Evolutionary conservation across 2,888 invertebrate species (phyloP).

Genomic region (Acanthosepion esculentum): DNA sequence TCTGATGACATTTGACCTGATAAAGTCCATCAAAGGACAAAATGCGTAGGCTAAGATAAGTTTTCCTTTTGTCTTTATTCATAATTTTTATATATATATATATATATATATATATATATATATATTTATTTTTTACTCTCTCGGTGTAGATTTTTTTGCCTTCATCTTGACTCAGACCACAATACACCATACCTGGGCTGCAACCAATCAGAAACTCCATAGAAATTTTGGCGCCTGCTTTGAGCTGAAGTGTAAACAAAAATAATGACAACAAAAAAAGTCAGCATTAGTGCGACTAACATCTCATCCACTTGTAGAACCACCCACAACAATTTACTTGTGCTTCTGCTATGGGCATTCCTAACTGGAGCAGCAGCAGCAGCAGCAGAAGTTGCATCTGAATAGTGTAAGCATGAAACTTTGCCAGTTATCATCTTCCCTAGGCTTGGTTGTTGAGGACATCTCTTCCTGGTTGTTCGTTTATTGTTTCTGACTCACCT

Average conservation of each 20-base stretch:
- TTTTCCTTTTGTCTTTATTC: too few species aligned
- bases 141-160: too few species aligned
- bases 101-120: neutral
- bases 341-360: neutral
- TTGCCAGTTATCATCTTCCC: neutral
- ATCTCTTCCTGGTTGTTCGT: slow-evolving; percentile 6
- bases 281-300: neutral
- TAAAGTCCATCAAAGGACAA: too few species aligned
- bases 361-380: neutral
- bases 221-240: too few species aligned
- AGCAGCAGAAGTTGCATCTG: neutral
- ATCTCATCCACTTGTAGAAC: neutral
- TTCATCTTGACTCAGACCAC: too few species aligned
- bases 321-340: neutral
- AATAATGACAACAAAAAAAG: neutral
- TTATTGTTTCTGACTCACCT: slow-evolving; percentile 14
- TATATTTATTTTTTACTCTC: too few species aligned
- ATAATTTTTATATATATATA: too few species aligned
- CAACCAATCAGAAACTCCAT: too few species aligned
- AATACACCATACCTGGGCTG: too few species aligned
- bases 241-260: neutral
- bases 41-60: too few species aligned
- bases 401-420: neutral
- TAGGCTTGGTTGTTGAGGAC: neutral
- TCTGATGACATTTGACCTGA: too few species aligned